Evolutionary conservation across 2,113 vertebrate species (phyloP).

Genomic region (Symphodus melops): DNA sequence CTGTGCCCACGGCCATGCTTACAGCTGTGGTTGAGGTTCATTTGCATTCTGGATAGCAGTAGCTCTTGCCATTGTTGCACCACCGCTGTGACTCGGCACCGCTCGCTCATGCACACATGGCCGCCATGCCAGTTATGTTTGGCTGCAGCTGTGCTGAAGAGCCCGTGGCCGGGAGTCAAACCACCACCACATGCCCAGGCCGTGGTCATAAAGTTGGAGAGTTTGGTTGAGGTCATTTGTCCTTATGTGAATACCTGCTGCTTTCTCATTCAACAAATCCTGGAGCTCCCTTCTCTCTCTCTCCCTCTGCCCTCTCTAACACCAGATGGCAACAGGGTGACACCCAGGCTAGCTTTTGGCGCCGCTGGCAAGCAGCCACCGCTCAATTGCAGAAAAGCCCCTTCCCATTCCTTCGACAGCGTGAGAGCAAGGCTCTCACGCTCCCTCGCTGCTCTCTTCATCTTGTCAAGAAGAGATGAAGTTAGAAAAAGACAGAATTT

Average conservation of each 20-base stretch:
- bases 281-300: constrained; percentile 14
- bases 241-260: constrained; percentile 31
- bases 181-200: constrained; percentile 24
- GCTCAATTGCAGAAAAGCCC: constrained; percentile 54
- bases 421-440: constrained; percentile 39
- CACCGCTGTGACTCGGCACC: constrained; percentile 52
- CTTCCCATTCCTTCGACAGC: constrained; percentile 50
- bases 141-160: constrained; percentile 53
- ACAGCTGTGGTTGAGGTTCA: constrained; percentile 68
- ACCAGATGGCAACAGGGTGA: constrained; percentile 65
- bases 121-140: constrained; percentile 53
- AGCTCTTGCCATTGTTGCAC: constrained; percentile 59
- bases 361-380: neutral
- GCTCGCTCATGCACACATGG: constrained; percentile 39
- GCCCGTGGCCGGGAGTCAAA: constrained; percentile 54
- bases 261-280: constrained; percentile 26
- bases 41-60: constrained; percentile 68
- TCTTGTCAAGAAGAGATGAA: constrained; percentile 49
- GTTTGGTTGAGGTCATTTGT: constrained; percentile 21
- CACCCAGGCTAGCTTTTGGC: constrained; percentile 48
- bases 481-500: constrained; percentile 56
- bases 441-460: constrained; percentile 41
- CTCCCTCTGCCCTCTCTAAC: constrained; percentile 37
- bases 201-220: constrained; percentile 17
- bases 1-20: constrained; percentile 63